Evolutionary conservation across 2,797 vertebrate species (phyloP).

Genomic region (Corythornis leucogaster): DNA sequence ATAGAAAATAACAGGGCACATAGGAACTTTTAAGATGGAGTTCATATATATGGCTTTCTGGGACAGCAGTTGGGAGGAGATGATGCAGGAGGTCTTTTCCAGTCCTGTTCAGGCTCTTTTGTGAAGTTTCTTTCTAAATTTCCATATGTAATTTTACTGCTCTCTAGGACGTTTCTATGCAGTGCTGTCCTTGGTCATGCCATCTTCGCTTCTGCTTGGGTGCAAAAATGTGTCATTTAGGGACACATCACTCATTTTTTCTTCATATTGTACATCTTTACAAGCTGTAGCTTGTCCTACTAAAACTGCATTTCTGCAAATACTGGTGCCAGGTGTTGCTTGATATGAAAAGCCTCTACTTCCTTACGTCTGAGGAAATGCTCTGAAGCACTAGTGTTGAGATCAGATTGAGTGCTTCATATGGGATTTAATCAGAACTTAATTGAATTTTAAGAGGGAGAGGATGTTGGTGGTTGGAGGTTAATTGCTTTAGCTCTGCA

Average conservation of each 20-base stretch:
- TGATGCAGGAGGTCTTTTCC: neutral
- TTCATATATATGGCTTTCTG: neutral
- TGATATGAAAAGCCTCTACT: neutral
- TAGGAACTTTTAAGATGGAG: neutral
- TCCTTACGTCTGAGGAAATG: neutral
- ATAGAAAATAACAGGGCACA: neutral
- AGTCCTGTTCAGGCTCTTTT: neutral
- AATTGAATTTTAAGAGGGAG: constrained; percentile 31
- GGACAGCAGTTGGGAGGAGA: neutral
- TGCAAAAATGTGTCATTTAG: neutral
- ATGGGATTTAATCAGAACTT: constrained; percentile 28
- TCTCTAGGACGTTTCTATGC: neutral
- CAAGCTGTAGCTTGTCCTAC: neutral
- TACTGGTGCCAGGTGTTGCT: neutral
- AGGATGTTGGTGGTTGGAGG: neutral
- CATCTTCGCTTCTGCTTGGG: neutral
- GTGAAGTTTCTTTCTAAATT: neutral
- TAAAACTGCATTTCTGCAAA: neutral
- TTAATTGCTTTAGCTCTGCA: constrained; percentile 24
- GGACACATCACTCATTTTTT: neutral
- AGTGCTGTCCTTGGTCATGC: neutral
- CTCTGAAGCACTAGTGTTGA: neutral
- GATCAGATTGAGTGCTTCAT: constrained; percentile 8
- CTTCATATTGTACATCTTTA: neutral
- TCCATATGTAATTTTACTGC: neutral